Evolutionary conservation across 2,888 invertebrate genomes (phyloP).

Genomic region (Heliconius sara): DNA sequence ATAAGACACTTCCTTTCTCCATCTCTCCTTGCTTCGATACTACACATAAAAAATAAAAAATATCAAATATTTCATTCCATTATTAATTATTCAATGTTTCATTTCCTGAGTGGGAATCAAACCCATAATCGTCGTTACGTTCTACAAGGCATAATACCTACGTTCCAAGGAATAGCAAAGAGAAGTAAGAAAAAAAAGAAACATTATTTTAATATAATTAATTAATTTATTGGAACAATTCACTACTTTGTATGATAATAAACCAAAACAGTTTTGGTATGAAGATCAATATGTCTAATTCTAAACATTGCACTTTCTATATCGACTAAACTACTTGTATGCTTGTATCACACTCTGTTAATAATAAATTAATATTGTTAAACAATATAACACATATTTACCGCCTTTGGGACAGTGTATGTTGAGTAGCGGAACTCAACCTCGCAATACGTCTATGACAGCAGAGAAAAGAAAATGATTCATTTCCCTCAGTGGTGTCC

Average conservation of each 20-base stretch:
- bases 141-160: no score
- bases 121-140: background rate
- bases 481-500: no score
- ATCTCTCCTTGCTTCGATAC: no score
- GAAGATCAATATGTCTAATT: conserved; percentile 66
- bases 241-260: conserved; percentile 79
- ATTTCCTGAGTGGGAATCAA: no score
- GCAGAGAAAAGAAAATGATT: background rate
- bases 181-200: background rate
- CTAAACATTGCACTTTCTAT: conserved; percentile 81
- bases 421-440: no score
- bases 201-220: conserved; percentile 52
- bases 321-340: conserved; percentile 52
- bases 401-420: no score
- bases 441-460: background rate
- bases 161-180: background rate
- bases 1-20: no score
- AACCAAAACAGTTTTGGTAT: conserved; percentile 78
- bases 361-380: background rate
- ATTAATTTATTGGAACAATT: conserved; percentile 79
- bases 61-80: no score
- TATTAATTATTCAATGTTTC: no score
- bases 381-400: background rate
- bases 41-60: no score
- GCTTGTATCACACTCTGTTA: conserved; percentile 39